Evolutionary conservation across 2,888 invertebrate genomes (phyloP).

Genomic region (Eurytoma adleriae): DNA sequence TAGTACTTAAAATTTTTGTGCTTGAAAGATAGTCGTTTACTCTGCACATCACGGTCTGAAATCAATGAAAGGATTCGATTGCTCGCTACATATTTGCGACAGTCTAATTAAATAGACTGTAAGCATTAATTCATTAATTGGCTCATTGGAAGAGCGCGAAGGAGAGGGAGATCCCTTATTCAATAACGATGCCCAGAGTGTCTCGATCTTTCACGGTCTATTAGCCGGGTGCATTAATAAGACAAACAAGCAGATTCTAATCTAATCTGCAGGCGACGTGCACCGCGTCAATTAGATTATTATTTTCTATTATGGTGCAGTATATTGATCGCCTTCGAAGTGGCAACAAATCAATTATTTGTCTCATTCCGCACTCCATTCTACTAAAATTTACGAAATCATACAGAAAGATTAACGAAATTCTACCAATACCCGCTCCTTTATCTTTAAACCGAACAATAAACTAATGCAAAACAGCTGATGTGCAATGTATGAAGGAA

Average conservation of each 20-base stretch:
- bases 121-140: constrained; percentile 45
- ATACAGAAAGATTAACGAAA: neutral
- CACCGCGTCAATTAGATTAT: constrained; percentile 37
- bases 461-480: neutral
- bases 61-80: constrained; percentile 16
- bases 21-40: no score
- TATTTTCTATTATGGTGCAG: constrained; percentile 23
- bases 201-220: constrained; percentile 49
- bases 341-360: neutral
- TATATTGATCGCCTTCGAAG: neutral
- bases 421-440: neutral
- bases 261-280: constrained; percentile 39
- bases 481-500: neutral
- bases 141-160: constrained; percentile 11
- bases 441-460: neutral
- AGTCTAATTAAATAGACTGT: constrained; percentile 24
- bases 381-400: neutral
- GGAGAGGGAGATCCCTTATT: constrained; percentile 49
- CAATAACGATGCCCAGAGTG: constrained; percentile 44
- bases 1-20: no score
- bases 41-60: neutral
- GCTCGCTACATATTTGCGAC: neutral
- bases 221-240: constrained; percentile 44
- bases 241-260: constrained; percentile 49
- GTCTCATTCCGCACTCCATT: neutral